These are phyloP conservation scores for Homalodisca vitripennis DNA, from an alignment of 1,140 invertebrate genomes.

Conservation along the genomic window DNA sequence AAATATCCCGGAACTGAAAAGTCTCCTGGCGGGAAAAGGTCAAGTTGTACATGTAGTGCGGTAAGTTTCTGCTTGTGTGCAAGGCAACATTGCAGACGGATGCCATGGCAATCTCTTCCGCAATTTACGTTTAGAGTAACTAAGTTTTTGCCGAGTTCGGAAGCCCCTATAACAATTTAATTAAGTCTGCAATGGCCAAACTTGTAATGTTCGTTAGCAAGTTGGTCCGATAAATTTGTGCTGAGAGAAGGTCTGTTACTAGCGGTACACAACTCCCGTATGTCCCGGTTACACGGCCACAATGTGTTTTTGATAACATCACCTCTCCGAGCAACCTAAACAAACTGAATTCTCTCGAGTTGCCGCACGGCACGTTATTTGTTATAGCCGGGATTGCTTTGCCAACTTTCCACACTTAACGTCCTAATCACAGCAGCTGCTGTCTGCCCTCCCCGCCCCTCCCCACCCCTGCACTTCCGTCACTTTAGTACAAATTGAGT, in stretches of 20 bases:
- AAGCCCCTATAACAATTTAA: conserved; percentile 26
- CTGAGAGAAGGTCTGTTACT: too few relatives aligned
- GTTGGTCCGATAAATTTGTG: conserved; percentile 9
- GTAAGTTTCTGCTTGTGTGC: too few relatives aligned
- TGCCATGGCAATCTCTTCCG: too few relatives aligned
- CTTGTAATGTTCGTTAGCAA: conserved; percentile 19
- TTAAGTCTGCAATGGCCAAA: conserved; percentile 21
- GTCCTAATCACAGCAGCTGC: neutral
- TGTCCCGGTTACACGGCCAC: neutral
- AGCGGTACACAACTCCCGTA: neutral
- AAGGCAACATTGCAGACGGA: too few relatives aligned
- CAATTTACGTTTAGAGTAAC: conserved; percentile 6
- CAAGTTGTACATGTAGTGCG: too few relatives aligned
- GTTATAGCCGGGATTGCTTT: neutral
- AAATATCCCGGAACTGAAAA: too few relatives aligned
- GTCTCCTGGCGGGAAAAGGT: too few relatives aligned
- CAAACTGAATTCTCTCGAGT: neutral
- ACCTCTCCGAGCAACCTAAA: neutral
- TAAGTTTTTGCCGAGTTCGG: conserved; percentile 15
- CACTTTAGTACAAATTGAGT: too few relatives aligned
- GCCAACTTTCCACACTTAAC: neutral
- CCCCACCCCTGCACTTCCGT: neutral
- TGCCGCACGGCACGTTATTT: neutral
- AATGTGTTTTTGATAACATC: conserved; percentile 10
- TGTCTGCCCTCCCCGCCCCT: too few relatives aligned